Percentiles rank a stretch among this genome's conserved stretches.
Conservation (phyloP, 2,888 invertebrate genomes). For the Trichogramma evanescens region DNA sequence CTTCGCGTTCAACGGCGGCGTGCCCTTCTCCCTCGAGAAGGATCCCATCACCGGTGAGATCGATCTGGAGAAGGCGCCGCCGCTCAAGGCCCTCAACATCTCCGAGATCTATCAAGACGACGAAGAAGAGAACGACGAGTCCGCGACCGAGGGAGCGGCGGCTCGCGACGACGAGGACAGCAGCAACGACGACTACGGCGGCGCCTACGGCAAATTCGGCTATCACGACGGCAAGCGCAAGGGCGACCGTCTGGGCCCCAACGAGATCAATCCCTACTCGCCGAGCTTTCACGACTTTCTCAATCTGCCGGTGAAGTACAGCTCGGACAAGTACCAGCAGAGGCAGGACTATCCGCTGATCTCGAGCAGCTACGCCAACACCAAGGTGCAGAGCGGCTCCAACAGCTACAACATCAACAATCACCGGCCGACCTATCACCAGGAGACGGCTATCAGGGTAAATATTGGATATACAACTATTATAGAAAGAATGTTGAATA, state of each 20-base stretch:
- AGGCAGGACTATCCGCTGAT: conserved; percentile 58
- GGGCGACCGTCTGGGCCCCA: conserved; percentile 49
- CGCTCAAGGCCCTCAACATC: conserved; percentile 37
- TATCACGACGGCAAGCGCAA: conserved; percentile 19
- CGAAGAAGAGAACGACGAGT: conserved; percentile 15
- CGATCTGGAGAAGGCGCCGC: conserved; percentile 52
- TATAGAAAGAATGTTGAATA: too few relatives aligned
- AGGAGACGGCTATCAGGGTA: conserved; percentile 25
- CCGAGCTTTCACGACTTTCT: conserved; percentile 64
- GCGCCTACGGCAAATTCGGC: conserved; percentile 9
- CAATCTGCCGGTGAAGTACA: conserved; percentile 62
- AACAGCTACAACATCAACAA: conserved; percentile 43
- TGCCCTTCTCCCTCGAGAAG: conserved; percentile 63
- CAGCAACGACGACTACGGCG: conserved; percentile 23
- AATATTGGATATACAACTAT: background rate
- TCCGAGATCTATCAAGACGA: conserved; percentile 31
- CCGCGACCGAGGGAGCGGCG: conserved; percentile 3
- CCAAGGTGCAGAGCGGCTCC: conserved; percentile 59
- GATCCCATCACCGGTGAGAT: conserved; percentile 62
- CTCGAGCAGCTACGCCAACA: conserved; percentile 65
- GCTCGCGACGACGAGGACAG: conserved; percentile 16
- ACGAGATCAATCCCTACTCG: conserved; percentile 57
- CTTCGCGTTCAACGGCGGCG: conserved; percentile 58
- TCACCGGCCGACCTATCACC: conserved; percentile 33
- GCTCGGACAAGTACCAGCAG: conserved; percentile 56